Percentiles rank a stretch among this genome's conserved stretches.
Conservation (phyloP, 1,140 invertebrate genomes). For the Pogonomyrmex barbatus region DNA sequence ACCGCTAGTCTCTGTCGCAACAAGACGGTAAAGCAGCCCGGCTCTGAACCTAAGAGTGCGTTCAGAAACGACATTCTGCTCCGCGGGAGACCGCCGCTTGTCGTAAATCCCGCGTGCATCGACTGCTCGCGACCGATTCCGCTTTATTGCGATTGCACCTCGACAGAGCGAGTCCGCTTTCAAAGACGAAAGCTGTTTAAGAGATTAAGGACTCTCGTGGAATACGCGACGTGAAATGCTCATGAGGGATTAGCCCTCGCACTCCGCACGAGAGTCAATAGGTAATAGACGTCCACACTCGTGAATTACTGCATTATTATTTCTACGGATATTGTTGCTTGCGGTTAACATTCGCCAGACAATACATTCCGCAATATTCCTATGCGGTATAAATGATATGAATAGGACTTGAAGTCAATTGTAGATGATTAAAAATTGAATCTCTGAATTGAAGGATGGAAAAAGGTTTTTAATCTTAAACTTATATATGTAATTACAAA, state of each 20-base stretch:
- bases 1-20: constrained; percentile 70
- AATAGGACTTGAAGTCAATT: neutral
- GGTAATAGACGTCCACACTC: constrained; percentile 36
- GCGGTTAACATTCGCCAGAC: neutral
- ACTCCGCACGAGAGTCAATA: constrained; percentile 24
- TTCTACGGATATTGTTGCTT: constrained; percentile 15
- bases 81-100: constrained; percentile 31
- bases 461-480: neutral
- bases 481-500: neutral
- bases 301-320: constrained; percentile 46
- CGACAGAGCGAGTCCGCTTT: constrained; percentile 37
- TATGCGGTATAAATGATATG: neutral
- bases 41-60: constrained; percentile 21
- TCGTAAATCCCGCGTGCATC: constrained; percentile 41
- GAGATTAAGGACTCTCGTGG: constrained; percentile 40
- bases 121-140: constrained; percentile 47
- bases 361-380: neutral
- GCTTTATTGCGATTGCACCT: constrained; percentile 46
- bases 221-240: constrained; percentile 13
- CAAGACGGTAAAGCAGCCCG: constrained; percentile 12
- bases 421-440: neutral
- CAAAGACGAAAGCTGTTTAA: constrained; percentile 36
- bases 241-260: constrained; percentile 35
- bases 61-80: constrained; percentile 44
- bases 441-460: neutral